These are phyloP conservation scores for Mythimna pallens DNA, from an alignment of 2,888 invertebrate genomes.

Conservation along the genomic window DNA sequence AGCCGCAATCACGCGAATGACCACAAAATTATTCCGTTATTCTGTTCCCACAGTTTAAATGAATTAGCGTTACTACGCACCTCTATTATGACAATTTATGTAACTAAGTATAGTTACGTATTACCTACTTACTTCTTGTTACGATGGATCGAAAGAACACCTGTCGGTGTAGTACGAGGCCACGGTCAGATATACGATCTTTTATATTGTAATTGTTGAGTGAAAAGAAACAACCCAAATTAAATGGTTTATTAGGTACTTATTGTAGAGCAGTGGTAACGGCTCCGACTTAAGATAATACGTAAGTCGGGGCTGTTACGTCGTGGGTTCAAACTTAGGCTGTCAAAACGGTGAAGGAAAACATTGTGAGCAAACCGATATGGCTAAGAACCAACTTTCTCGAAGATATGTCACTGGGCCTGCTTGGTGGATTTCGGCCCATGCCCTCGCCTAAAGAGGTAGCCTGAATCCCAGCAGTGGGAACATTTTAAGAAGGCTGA, in stretches of 20 bases:
- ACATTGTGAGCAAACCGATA: too few species aligned
- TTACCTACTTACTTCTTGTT: slow-evolving; percentile 21
- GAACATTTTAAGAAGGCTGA: too few species aligned
- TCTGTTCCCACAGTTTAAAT: slow-evolving; percentile 67
- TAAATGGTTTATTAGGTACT: slow-evolving; percentile 12
- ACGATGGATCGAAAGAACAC: slow-evolving; percentile 34
- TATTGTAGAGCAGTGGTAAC: too few species aligned
- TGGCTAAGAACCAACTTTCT: too few species aligned
- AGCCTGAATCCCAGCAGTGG: too few species aligned
- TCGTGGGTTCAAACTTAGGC: too few species aligned
- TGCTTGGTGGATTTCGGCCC: too few species aligned
- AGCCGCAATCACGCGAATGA: slow-evolving; percentile 58
- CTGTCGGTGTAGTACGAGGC: slow-evolving; percentile 33
- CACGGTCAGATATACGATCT: slow-evolving; percentile 44
- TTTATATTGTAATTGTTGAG: not conserved
- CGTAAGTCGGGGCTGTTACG: too few species aligned
- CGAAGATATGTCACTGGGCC: too few species aligned
- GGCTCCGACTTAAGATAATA: too few species aligned
- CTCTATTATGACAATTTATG: slow-evolving; percentile 53
- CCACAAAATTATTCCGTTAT: slow-evolving; percentile 66
- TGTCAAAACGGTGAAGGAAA: too few species aligned
- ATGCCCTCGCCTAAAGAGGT: too few species aligned
- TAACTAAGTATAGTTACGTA: slow-evolving; percentile 60
- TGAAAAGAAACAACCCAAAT: slow-evolving; percentile 8
- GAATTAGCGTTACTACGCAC: slow-evolving; percentile 58